These are phyloP conservation scores for Bellardia bayeri DNA, from an alignment of 2,888 invertebrate genomes.

Conservation along the genomic window DNA sequence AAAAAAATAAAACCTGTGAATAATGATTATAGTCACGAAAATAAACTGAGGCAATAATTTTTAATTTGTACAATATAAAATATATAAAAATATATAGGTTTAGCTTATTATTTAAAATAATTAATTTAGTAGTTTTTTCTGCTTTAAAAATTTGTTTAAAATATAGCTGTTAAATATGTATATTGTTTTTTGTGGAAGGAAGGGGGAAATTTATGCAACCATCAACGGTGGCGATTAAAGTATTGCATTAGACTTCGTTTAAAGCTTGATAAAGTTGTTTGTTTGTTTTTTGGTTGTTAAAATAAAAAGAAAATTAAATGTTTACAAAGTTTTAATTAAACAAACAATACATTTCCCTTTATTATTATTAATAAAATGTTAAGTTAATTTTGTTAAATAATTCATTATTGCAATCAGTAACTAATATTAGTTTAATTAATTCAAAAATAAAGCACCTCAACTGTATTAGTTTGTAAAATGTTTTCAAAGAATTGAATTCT, in stretches of 20 bases:
- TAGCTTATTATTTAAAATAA: slow-evolving; percentile 38
- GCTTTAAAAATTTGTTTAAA: slow-evolving; percentile 2
- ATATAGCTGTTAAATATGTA: not conserved
- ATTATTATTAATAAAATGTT: not conserved
- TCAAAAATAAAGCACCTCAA: not conserved
- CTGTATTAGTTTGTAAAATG: not conserved
- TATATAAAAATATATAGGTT: not conserved
- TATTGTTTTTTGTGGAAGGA: not conserved
- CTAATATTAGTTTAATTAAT: not conserved
- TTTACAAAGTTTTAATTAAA: slow-evolving; percentile 21
- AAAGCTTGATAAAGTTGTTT: slow-evolving; percentile 60
- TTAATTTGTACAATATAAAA: slow-evolving; percentile 30
- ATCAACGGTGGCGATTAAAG: slow-evolving; percentile 45
- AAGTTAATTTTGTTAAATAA: not conserved
- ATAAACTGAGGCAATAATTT: not conserved
- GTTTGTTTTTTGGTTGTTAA: slow-evolving; percentile 11
- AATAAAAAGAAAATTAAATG: slow-evolving; percentile 28
- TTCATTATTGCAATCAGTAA: not conserved
- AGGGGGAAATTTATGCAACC: slow-evolving; percentile 18
- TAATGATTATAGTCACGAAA: not conserved
- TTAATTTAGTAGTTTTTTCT: not conserved
- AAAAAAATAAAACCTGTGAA: not conserved
- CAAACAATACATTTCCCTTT: slow-evolving; percentile 12
- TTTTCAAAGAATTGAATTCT: not conserved
- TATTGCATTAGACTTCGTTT: slow-evolving; percentile 56